phyloP scores from a whole-genome alignment of 2,888 invertebrate species.

The Machimus atricapillus region DNA sequence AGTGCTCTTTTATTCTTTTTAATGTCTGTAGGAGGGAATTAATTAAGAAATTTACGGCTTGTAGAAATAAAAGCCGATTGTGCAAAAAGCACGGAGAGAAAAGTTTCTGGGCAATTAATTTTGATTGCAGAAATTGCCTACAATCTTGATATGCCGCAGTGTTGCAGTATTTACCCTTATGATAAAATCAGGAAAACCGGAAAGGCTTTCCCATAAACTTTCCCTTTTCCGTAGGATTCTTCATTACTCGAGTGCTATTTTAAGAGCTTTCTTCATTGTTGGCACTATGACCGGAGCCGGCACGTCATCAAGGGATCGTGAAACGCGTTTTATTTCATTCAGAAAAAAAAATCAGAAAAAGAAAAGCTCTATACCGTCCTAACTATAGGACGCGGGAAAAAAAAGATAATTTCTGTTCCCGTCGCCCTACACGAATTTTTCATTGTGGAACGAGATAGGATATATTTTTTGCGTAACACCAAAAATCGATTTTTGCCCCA shows the following conservation, averaged over 20 bases:
- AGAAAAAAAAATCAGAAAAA: background rate
- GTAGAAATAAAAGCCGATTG: background rate
- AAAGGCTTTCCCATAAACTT: background rate
- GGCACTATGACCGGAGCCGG: background rate
- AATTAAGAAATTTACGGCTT: background rate
- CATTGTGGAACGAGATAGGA: background rate
- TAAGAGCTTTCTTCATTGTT: background rate
- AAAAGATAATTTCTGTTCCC: background rate
- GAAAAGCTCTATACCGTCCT: background rate
- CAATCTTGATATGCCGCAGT: background rate
- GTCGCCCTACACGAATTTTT: background rate
- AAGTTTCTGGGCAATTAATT: background rate
- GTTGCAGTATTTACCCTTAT: background rate
- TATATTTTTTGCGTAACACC: conserved; percentile 1
- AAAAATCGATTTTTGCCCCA: conserved; percentile 19
- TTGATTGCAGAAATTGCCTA: background rate
- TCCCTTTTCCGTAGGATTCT: background rate
- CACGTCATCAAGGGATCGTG: background rate
- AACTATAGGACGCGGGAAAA: background rate
- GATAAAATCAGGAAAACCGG: background rate
- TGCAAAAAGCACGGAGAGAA: background rate
- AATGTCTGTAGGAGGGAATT: background rate
- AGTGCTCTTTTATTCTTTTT: background rate
- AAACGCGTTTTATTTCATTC: conserved; percentile 8
- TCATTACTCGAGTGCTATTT: background rate